Conservation (phyloP, 2,888 invertebrate genomes). For the Dryadula phaetusa region DNA sequence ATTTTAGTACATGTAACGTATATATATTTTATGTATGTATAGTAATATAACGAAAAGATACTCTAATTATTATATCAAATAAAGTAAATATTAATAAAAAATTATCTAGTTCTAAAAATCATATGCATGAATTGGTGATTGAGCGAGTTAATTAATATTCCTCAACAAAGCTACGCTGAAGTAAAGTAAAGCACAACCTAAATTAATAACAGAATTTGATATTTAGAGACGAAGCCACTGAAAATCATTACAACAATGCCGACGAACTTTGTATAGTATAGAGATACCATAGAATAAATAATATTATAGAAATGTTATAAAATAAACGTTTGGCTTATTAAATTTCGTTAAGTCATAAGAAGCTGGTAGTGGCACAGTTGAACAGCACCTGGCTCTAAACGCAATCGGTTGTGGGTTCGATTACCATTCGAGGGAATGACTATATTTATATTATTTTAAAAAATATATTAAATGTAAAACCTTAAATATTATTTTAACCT, state of each 20-base stretch:
- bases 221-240: conserved; percentile 22
- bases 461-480: too few species aligned
- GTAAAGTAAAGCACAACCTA: conserved; percentile 4
- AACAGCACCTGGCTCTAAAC: too few species aligned
- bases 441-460: too few species aligned
- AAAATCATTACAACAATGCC: conserved; percentile 19
- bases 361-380: too few species aligned
- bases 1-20: too few species aligned
- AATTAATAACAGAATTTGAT: conserved; percentile 24
- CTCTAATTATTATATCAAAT: too few species aligned
- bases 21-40: too few species aligned
- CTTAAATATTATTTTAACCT: too few species aligned
- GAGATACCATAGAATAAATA: conserved; percentile 38
- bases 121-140: conserved; percentile 4
- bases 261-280: neutral
- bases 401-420: too few species aligned
- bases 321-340: neutral
- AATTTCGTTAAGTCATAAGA: neutral
- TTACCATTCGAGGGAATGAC: too few species aligned
- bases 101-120: neutral
- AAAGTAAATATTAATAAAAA: too few species aligned
- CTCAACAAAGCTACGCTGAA: conserved; percentile 13
- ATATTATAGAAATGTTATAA: neutral
- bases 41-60: too few species aligned
- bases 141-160: conserved; percentile 31